Evolutionary conservation across 1,140 invertebrate genomes (phyloP).

Genomic region (Heterodera schachtii): DNA sequence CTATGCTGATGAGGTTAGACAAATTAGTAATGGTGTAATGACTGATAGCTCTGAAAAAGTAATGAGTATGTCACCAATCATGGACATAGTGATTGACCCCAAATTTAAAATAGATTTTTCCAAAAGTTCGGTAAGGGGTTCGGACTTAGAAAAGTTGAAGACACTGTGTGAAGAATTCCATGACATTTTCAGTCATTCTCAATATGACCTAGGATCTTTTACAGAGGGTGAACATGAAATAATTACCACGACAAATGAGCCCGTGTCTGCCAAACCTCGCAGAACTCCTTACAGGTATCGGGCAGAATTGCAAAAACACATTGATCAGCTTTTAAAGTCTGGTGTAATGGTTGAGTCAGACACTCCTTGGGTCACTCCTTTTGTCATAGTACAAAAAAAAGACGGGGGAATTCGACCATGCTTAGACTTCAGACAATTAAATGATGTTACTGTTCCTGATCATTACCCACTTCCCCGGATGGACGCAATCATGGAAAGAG

Average conservation of each 20-base stretch:
- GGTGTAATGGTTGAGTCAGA: constrained; percentile 20
- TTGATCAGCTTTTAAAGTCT: constrained; percentile 7
- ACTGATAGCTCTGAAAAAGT: background rate
- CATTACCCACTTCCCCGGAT: constrained; percentile 15
- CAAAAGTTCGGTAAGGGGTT: background rate
- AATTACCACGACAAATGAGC: constrained; percentile 3
- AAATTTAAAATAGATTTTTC: background rate
- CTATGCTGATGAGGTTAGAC: background rate
- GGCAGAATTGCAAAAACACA: constrained; percentile 11
- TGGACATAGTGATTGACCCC: background rate
- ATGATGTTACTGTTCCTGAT: background rate
- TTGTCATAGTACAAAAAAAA: constrained; percentile 23
- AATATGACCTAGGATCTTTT: constrained; percentile 17
- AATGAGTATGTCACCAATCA: background rate
- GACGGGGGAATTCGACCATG: constrained; percentile 11
- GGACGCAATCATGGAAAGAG: constrained; percentile 13
- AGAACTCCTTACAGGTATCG: constrained; percentile 11
- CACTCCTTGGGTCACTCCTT: constrained; percentile 14
- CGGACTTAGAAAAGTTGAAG: background rate
- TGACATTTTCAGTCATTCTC: background rate
- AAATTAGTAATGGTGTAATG: background rate
- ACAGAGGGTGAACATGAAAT: constrained; percentile 10
- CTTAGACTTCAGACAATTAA: constrained; percentile 23
- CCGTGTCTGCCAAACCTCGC: constrained; percentile 4
- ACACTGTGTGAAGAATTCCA: background rate